phyloP scores from a whole-genome alignment of 1,140 invertebrate genomes.

The Cepaea nemoralis region DNA sequence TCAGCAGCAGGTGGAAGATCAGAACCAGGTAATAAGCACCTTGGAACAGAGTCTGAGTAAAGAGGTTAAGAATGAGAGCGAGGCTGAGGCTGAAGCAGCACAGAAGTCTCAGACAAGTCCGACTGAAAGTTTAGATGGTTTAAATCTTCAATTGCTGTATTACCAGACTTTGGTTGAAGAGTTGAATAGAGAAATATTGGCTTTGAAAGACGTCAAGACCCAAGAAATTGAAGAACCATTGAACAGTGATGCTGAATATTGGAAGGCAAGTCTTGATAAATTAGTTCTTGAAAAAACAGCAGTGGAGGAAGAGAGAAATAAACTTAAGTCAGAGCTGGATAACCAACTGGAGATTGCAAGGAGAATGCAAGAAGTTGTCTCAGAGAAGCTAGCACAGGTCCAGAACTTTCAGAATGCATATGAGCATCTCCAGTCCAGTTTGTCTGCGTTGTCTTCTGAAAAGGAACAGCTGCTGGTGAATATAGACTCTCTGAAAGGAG shows the following conservation, averaged over 20 bases:
- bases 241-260: background rate
- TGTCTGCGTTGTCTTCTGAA: constrained; percentile 32
- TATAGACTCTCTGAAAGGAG: constrained; percentile 39
- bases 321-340: constrained; percentile 35
- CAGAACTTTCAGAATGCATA: constrained; percentile 33
- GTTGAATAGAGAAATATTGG: constrained; percentile 26
- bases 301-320: constrained; percentile 36
- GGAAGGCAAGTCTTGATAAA: constrained; percentile 37
- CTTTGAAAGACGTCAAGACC: constrained; percentile 22
- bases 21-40: background rate
- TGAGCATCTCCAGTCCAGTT: constrained; percentile 27
- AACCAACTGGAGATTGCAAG: constrained; percentile 19
- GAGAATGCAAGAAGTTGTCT: constrained; percentile 40
- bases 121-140: constrained; percentile 6
- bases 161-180: constrained; percentile 33
- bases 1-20: constrained; percentile 36
- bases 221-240: background rate
- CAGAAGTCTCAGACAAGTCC: background rate
- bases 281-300: constrained; percentile 41
- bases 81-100: background rate
- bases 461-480: constrained; percentile 43
- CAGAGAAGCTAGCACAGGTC: constrained; percentile 29
- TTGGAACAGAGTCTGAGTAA: constrained; percentile 1
- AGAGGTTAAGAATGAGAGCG: background rate
- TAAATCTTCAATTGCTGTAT: background rate